These are phyloP conservation scores for Acanthurus tractus DNA, from an alignment of 2,797 vertebrate species.

Conservation along the genomic window DNA sequence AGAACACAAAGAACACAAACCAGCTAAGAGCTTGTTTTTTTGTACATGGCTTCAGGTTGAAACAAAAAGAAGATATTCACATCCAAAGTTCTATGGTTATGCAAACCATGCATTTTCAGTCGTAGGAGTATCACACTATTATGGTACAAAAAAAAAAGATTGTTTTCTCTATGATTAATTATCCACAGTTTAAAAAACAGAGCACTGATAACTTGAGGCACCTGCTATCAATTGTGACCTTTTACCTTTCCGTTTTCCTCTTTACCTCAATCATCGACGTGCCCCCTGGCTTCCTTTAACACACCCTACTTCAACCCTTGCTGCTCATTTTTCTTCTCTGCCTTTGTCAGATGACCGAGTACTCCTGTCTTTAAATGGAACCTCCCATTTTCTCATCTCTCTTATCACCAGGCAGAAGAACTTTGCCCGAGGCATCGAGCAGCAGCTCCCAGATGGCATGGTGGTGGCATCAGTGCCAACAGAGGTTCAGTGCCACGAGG, in stretches of 20 bases:
- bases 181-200: background rate
- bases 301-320: background rate
- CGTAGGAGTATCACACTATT: background rate
- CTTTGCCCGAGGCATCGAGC: conserved; percentile 95
- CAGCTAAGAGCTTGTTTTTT: background rate
- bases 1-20: too few species aligned
- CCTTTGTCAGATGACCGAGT: conserved; percentile 11
- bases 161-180: background rate
- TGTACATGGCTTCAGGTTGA: background rate
- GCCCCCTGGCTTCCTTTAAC: background rate
- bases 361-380: conserved; percentile 48
- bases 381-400: conserved; percentile 34
- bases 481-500: conserved; percentile 96
- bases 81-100: background rate
- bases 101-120: background rate
- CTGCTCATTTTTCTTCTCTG: background rate
- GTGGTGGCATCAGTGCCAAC: conserved; percentile 94
- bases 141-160: background rate
- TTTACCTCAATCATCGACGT: background rate
- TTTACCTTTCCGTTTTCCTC: background rate
- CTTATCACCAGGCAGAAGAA: conserved; percentile 92
- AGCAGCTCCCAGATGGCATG: conserved; percentile 96
- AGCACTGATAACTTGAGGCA: background rate
- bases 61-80: background rate
- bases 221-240: background rate